A percentile compares a stretch with the other conserved stretches of the same genome.
phyloP scores from a whole-genome alignment of 2,797 vertebrate species.

The Menidia menidia region DNA sequence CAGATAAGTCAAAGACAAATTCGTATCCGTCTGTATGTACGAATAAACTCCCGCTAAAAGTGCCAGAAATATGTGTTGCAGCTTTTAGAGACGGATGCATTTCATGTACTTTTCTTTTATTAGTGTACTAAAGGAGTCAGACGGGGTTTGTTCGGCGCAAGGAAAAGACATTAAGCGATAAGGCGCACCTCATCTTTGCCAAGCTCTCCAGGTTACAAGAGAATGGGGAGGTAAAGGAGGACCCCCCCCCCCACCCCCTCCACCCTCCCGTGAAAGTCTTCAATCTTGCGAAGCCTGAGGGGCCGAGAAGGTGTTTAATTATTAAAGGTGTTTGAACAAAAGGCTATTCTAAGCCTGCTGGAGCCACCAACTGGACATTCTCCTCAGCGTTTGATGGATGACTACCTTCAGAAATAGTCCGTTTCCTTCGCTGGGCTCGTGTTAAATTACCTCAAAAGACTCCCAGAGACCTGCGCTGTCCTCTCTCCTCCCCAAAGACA shows the following conservation, averaged over 20 bases:
- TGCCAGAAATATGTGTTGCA: conserved; percentile 11
- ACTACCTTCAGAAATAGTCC: conserved; percentile 64
- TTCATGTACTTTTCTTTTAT: conserved; percentile 62
- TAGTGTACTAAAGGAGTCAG: conserved; percentile 84
- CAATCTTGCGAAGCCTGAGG: conserved; percentile 76
- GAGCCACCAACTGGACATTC: conserved; percentile 78
- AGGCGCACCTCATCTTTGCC: conserved; percentile 60
- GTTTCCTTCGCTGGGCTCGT: conserved; percentile 60
- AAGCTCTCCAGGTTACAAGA: conserved; percentile 66
- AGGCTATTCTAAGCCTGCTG: conserved; percentile 80
- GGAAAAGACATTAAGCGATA: conserved; percentile 76
- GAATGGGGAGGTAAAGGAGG: conserved; percentile 41
- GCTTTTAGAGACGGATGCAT: conserved; percentile 34
- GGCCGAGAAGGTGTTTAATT: conserved; percentile 82
- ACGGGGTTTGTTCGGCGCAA: conserved; percentile 45
- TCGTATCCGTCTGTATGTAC: neutral
- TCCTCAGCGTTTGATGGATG: conserved; percentile 76
- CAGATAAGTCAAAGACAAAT: neutral
- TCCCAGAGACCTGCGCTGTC: conserved; percentile 43
- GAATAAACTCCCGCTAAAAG: conserved; percentile 14
- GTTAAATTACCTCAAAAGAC: conserved; percentile 69
- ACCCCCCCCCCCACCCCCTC: neutral
- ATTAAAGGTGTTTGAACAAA: conserved; percentile 86
- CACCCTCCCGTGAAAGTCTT: conserved; percentile 65
- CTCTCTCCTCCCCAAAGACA: conserved; percentile 29